Evolutionary conservation across 2,113 vertebrate species (phyloP).

Genomic region (Anguilla rostrata): DNA sequence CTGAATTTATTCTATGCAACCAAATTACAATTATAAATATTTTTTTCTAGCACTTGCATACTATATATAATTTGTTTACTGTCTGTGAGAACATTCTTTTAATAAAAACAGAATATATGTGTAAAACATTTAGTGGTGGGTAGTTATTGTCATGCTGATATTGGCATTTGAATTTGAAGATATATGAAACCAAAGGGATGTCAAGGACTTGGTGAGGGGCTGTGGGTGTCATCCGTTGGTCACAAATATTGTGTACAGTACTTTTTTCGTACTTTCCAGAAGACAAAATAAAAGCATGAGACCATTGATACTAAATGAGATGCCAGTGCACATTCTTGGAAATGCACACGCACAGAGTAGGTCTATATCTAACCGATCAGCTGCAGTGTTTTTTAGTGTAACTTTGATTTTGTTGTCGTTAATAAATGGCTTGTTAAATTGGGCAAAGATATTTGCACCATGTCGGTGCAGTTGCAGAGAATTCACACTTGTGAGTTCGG

Average conservation of each 20-base stretch:
- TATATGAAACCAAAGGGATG: background rate
- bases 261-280: slow-evolving; percentile 51
- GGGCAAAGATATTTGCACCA: no score
- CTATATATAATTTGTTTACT: slow-evolving; percentile 50
- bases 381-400: no score
- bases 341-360: no score
- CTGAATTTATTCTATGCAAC: slow-evolving; percentile 71
- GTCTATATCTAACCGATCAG: no score
- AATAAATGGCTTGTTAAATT: no score
- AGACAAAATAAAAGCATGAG: slow-evolving; percentile 8
- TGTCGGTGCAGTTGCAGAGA: slow-evolving; percentile 20
- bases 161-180: background rate
- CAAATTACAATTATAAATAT: slow-evolving; percentile 52
- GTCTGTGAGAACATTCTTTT: slow-evolving; percentile 64
- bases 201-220: no score
- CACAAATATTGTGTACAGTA: background rate
- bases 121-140: background rate
- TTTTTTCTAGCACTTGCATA: slow-evolving; percentile 56
- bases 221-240: background rate
- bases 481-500: slow-evolving; percentile 36
- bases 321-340: no score
- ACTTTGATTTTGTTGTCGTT: no score
- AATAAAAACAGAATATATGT: slow-evolving; percentile 59
- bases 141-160: background rate
- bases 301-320: no score